Evolutionary conservation across 1,140 invertebrate species (phyloP).

Genomic region (Semibalanus balanoides): DNA sequence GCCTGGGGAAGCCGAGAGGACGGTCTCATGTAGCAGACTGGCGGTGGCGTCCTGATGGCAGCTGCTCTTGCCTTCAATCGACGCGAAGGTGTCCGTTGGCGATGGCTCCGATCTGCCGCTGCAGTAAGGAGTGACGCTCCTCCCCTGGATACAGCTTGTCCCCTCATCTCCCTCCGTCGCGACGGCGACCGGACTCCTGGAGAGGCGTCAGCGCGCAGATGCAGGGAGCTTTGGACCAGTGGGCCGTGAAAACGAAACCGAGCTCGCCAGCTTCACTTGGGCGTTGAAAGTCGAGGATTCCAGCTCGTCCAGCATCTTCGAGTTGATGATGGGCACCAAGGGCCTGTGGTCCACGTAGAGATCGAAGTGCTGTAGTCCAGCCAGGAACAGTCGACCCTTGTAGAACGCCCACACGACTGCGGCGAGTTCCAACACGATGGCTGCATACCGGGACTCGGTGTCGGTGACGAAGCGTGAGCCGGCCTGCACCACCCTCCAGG

Average conservation of each 20-base stretch:
- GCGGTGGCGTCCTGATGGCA: too few species aligned
- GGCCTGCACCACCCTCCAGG: constrained; percentile 12
- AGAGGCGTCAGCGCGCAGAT: constrained; percentile 11
- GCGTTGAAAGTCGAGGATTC: too few species aligned
- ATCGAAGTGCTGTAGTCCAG: constrained; percentile 17
- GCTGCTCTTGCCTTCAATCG: too few species aligned
- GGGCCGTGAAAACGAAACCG: constrained; percentile 9
- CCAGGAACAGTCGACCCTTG: constrained; percentile 19
- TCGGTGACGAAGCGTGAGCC: constrained; percentile 17
- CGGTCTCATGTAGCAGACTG: too few species aligned
- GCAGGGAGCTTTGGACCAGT: constrained; percentile 11
- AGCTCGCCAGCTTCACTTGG: constrained; percentile 9
- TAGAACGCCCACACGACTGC: constrained; percentile 19
- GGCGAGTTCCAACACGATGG: constrained; percentile 18
- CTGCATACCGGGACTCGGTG: constrained; percentile 17
- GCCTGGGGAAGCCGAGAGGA: too few species aligned
- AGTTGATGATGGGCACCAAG: background rate
- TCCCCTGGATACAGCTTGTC: too few species aligned
- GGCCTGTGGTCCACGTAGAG: background rate
- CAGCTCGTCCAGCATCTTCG: background rate
- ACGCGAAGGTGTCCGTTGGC: too few species aligned
- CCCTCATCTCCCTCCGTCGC: too few species aligned
- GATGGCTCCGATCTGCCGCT: too few species aligned
- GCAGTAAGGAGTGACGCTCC: too few species aligned
- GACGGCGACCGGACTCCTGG: background rate